Conservation (phyloP, 2,113 vertebrate species). For the Pteruthius melanotis region DNA sequence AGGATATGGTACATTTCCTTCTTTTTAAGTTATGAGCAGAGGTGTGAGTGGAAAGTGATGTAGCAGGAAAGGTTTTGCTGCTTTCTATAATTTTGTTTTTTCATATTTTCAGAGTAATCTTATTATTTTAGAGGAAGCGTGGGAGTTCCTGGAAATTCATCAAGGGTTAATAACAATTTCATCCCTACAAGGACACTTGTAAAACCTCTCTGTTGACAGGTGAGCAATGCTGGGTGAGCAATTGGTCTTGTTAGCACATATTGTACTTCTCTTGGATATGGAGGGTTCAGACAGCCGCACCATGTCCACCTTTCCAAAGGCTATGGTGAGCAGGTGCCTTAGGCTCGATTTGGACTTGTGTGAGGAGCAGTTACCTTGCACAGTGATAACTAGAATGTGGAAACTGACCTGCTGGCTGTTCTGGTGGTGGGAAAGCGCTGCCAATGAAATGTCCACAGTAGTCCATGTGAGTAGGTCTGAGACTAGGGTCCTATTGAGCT, state of each 20-base stretch:
- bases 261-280: neutral
- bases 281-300: neutral
- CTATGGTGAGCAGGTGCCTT: neutral
- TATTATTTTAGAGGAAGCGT: neutral
- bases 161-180: neutral
- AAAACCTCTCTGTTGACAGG: neutral
- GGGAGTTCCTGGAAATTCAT: neutral
- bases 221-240: neutral
- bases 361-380: neutral
- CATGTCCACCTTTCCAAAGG: neutral
- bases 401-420: neutral
- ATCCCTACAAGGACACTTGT: neutral
- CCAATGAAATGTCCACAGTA: neutral
- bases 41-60: neutral
- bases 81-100: neutral
- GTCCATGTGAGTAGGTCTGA: neutral
- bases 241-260: neutral
- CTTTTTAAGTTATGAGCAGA: neutral
- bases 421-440: neutral
- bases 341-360: neutral
- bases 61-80: neutral
- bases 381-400: neutral
- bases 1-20: neutral
- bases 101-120: neutral
- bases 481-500: accelerated